Evolutionary conservation across 2,797 vertebrate genomes (phyloP).

Genomic region (Miichthys miiuy): DNA sequence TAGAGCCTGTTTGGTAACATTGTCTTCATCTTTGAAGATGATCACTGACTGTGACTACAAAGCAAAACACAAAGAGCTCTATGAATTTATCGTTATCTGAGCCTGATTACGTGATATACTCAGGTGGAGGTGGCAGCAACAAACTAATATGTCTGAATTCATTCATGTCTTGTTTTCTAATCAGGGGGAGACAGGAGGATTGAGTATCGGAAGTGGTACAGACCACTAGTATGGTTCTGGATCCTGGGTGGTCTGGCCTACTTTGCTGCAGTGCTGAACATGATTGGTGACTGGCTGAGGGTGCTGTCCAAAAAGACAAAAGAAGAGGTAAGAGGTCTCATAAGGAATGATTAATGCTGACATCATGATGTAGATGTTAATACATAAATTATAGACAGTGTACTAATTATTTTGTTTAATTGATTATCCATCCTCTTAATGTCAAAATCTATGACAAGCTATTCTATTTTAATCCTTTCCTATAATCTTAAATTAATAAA

Average conservation of each 20-base stretch:
- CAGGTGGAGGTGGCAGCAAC: neutral
- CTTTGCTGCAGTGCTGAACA: slow-evolving; percentile 96
- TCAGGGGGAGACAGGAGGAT: slow-evolving; percentile 91
- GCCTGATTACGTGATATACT: neutral
- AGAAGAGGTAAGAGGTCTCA: slow-evolving; percentile 89
- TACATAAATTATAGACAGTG: neutral
- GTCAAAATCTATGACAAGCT: too few species aligned
- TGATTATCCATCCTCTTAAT: too few species aligned
- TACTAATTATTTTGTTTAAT: too few species aligned
- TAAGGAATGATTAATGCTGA: neutral
- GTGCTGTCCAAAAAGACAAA: slow-evolving; percentile 97
- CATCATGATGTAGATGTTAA: neutral
- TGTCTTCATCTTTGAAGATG: neutral
- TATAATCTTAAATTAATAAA: too few species aligned
- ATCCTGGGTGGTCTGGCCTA: slow-evolving; percentile 96
- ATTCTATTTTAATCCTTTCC: too few species aligned
- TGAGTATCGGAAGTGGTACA: slow-evolving; percentile 94
- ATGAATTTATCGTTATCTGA: neutral
- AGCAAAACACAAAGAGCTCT: neutral
- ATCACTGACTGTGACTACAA: neutral
- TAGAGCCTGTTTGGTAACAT: neutral
- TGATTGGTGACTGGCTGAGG: slow-evolving; percentile 97
- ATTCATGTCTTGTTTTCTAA: slow-evolving; percentile 16
- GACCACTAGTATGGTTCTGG: slow-evolving; percentile 97
- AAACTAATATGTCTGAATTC: neutral